Percentiles rank a stretch among this genome's conserved stretches.
Conservation (phyloP, 1,140 invertebrate species). For the Caenorhabditis tropicalis region DNA sequence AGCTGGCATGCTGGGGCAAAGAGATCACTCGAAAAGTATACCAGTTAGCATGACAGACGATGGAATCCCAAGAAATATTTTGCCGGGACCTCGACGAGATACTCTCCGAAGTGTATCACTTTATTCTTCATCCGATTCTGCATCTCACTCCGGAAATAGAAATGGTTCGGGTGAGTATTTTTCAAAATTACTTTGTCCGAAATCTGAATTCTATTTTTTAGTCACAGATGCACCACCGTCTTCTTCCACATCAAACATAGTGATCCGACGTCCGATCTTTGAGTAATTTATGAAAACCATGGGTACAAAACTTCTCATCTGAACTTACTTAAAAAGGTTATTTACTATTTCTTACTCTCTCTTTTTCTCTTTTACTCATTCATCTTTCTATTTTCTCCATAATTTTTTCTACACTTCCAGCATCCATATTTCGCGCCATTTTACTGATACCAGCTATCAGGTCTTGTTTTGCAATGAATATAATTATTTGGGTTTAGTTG, state of each 20-base stretch:
- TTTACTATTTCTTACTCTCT: not conserved
- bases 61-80: not conserved
- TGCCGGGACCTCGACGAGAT: not conserved
- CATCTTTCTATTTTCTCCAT: not conserved
- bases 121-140: not conserved
- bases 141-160: not conserved
- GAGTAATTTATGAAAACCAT: slow-evolving; percentile 21
- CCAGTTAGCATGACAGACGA: not conserved
- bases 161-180: not conserved
- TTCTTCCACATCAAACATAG: not conserved
- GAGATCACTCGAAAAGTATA: slow-evolving; percentile 10
- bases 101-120: not conserved
- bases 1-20: not conserved
- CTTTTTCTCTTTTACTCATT: not conserved
- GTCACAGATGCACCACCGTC: not conserved
- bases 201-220: not conserved
- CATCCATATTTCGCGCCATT: not conserved
- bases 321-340: not conserved
- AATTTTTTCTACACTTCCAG: not conserved
- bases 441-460: not conserved
- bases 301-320: slow-evolving; percentile 17
- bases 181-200: too few relatives aligned
- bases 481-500: not conserved
- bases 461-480: slow-evolving; percentile 23
- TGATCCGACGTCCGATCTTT: slow-evolving; percentile 11